Conservation (phyloP, 2,888 invertebrate species). For the Drosophila sordidula region DNA sequence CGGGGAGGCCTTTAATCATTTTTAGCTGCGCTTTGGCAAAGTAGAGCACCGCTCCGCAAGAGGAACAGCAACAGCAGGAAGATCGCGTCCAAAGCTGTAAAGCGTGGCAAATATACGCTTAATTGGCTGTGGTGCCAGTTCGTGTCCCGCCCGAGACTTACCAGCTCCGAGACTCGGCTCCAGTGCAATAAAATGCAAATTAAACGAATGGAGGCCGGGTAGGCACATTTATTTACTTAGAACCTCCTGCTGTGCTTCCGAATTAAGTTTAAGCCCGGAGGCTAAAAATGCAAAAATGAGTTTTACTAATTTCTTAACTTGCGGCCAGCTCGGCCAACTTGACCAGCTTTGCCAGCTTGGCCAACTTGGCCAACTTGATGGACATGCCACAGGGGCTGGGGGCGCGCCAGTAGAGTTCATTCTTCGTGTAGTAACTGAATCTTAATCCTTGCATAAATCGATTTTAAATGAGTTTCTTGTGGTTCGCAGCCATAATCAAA, state of each 20-base stretch:
- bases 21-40: constrained; percentile 65
- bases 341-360: constrained; percentile 38
- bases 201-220: constrained; percentile 78
- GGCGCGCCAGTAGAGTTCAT: constrained; percentile 1
- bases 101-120: constrained; percentile 81
- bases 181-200: constrained; percentile 84
- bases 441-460: constrained; percentile 83
- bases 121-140: constrained; percentile 65
- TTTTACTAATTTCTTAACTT: constrained; percentile 85
- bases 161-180: constrained; percentile 3
- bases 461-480: constrained; percentile 82
- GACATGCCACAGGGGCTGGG: constrained; percentile 46
- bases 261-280: constrained; percentile 90
- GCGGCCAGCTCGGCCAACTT: constrained; percentile 40
- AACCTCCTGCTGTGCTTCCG: constrained; percentile 90
- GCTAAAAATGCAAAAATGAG: constrained; percentile 87
- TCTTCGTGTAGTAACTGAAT: constrained; percentile 50
- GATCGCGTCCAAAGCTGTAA: constrained; percentile 64
- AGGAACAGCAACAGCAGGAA: constrained; percentile 15
- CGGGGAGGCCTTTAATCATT: constrained; percentile 72
- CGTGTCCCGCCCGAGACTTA: constrained; percentile 16
- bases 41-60: constrained; percentile 57
- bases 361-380: constrained; percentile 53
- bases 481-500: constrained; percentile 63
- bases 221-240: constrained; percentile 85